Evolutionary conservation across 2,113 vertebrate species (phyloP), one percentile per base, ranked within the genome.

Genomic region (Calyptomena viridis): DNA sequence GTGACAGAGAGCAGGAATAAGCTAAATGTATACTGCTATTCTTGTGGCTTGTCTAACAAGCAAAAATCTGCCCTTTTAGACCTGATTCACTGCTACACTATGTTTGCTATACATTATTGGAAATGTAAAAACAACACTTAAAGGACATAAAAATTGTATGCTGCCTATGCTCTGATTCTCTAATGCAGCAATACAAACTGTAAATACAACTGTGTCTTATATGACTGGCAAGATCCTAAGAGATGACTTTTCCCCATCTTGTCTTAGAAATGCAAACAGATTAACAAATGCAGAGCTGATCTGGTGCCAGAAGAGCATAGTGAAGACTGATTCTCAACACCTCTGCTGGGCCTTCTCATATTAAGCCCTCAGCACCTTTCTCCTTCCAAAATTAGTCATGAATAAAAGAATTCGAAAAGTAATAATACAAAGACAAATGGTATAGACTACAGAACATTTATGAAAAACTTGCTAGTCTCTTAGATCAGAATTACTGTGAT

Each of bases 211-310:
- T 28, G 33, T 75, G 78, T 56, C 50, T 80, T 75, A 40, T 0
- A 0, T 56, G 46, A 75, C 52, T 58, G 60, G n/a, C 33, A 69
- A 63, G 52, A 92, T 20, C 33, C 58, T 84, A 52, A 56, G 67
- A 72, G 75, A 55, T 79, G 4, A 73, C 16, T 89, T 94, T 46
- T 33, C 37, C 75, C 33, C 18, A 47, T 88, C 55, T 84, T 77
- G 93, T 91, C 93, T 87, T 77, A 60, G 76, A 92, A 90, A 92
- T 66, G 44, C 71, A 91, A 94, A 81, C 85, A 92, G 89, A 95
- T 96, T 83, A 95, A 93, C 83, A 92, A 92, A 90, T 67, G 60
- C 68, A 81, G 83, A 95, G 93, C 60, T 94, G 86, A 97, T 73
- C 2, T 52, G 64, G 50, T 74, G 76, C 64, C 76, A 81, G 84